A percentile compares a stretch with the other conserved stretches of the same genome.
These are phyloP conservation scores for Motacilla tschutschensis DNA, from an alignment of 2,113 vertebrate species.

Conservation along the genomic window DNA sequence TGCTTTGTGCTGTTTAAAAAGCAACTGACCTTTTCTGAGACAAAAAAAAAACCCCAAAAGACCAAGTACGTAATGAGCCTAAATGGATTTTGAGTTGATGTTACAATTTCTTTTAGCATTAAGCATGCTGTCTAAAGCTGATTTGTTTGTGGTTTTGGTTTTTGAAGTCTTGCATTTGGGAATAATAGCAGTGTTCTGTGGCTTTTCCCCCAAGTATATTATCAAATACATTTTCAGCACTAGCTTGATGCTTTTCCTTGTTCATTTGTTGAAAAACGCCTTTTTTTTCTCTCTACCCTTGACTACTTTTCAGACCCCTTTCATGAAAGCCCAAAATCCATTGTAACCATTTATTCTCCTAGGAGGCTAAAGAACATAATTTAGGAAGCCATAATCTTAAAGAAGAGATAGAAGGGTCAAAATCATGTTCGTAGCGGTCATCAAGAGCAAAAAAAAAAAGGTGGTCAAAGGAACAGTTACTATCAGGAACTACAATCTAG, in stretches of 20 bases:
- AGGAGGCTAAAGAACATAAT: background rate
- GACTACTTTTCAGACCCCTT: background rate
- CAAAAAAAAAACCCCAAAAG: background rate
- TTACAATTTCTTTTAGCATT: background rate
- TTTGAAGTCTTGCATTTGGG: background rate
- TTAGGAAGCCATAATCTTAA: background rate
- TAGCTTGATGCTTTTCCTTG: background rate
- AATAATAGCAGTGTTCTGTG: background rate
- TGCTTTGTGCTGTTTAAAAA: conserved; percentile 1
- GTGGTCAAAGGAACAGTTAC: background rate
- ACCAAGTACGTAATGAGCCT: background rate
- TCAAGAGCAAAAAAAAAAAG: background rate
- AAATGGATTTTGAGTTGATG: background rate
- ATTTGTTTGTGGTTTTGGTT: background rate
- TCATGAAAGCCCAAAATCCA: background rate
- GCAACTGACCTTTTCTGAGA: background rate
- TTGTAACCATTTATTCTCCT: background rate
- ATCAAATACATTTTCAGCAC: background rate
- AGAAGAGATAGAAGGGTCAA: background rate
- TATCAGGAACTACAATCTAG: conserved; percentile 7
- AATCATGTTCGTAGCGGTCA: background rate
- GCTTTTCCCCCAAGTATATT: background rate
- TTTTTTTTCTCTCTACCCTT: background rate
- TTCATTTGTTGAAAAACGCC: background rate
- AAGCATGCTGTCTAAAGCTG: background rate